A percentile compares a stretch with the other conserved stretches of the same genome.
Conservation (phyloP, 2,888 invertebrate species). For the Machimus atricapillus region DNA sequence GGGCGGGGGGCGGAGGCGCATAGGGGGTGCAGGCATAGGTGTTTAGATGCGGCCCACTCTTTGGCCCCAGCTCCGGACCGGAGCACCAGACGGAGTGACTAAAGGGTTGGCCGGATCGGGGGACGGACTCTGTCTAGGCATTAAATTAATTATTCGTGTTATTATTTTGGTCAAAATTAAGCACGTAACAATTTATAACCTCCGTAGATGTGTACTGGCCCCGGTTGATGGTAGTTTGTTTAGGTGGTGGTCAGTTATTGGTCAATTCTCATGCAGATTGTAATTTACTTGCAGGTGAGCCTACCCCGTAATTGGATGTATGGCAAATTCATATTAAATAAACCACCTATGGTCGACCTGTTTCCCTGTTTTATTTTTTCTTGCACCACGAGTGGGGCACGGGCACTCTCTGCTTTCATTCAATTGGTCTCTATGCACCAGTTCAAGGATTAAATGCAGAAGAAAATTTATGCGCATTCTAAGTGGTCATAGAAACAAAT, state of each 20-base stretch:
- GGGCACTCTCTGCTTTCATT: neutral
- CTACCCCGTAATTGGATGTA: constrained; percentile 20
- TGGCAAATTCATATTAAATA: constrained; percentile 27
- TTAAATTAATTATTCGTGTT: constrained; percentile 52
- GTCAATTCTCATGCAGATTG: constrained; percentile 40
- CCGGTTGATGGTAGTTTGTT: constrained; percentile 25
- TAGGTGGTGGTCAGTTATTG: constrained; percentile 36
- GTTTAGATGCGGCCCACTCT: constrained; percentile 37
- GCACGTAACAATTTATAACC: constrained; percentile 52
- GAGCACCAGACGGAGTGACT: neutral
- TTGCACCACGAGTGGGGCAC: neutral
- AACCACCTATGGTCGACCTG: neutral
- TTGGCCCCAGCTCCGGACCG: neutral
- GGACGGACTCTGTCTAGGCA: constrained; percentile 32
- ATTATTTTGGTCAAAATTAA: constrained; percentile 52
- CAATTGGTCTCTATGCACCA: neutral
- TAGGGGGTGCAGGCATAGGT: neutral
- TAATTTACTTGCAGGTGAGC: constrained; percentile 36
- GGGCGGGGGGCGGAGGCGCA: neutral
- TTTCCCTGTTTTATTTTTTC: neutral
- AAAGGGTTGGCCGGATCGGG: constrained; percentile 22
- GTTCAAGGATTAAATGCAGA: neutral
- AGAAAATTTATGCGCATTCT: neutral
- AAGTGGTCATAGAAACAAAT: neutral
- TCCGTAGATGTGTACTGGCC: constrained; percentile 26